Base-by-base conservation (phyloP, 2,888 invertebrate genomes). In the Druceiella hillmani region DNA sequence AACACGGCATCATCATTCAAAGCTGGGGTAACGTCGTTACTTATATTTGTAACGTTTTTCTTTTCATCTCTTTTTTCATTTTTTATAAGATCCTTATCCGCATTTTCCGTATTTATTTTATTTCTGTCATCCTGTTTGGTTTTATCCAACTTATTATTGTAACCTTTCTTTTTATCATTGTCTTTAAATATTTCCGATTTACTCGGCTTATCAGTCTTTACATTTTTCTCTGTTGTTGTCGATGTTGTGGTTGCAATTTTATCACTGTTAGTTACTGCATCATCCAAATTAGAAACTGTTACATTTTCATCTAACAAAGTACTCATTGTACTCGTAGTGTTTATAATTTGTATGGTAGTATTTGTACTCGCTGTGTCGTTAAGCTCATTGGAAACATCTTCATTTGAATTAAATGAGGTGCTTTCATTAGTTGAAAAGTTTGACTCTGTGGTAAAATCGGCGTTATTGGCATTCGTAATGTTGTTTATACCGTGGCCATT, bases 21-120 rank as follows among this genome's bases (percentile, higher is more conserved):
- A 33, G 49, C 46, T 3, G 52, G 50, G n/a, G 50, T 53, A 5
- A 36, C 43, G 20, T 59, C n/a, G n/a, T n/a, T n/a, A n/a, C n/a
- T n/a, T n/a, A n/a, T n/a, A n/a, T n/a, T n/a, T n/a, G 29, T 35
- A 3, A 44, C 33, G 44, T 52, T 54, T 38, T 27, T 53, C 40
- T 45, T 60, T 62, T 6, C 61, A 54, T 55, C 59, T 64, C n/a
- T 52, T 22, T 34, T 34, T 52, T 7, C 43, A 52, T 48, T 60
- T 11, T 27, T 27, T 14, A 3, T 27, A 6, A 14, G 62, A 4
- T 64, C 62, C 48, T 66, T 67, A 2, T 66, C 66, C 2, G 30
- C 33, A 4, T 39, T 40, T 2, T 51, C 48, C 3, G 51, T 51
- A 0, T 66, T 65, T 55, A 66, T 66, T 38, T 68, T 66, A 44